Base-by-base conservation (phyloP, 2,888 invertebrate genomes). In the Dolichomitus sp. region DNA sequence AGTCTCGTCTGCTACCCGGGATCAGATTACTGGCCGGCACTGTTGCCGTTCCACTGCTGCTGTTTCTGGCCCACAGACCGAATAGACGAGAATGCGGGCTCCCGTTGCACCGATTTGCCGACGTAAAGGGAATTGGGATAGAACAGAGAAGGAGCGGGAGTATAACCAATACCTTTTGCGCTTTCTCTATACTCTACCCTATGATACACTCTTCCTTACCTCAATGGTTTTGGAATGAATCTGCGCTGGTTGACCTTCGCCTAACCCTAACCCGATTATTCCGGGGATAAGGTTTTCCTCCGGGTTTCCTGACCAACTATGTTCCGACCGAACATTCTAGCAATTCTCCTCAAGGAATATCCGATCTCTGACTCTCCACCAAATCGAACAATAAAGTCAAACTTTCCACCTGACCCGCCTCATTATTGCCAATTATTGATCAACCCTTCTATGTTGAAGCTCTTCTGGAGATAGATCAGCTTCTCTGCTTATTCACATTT, bases 21-120 rank as follows among this genome's bases (percentile, higher is more conserved):
- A 91, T 92, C 90, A 88, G 90, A 92, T 92, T 92, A 92, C 91
- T 83, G 88, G 84, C 85, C 86, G 86, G 86, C 88, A 85, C 80
- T 83, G 87, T 86, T 90, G 87, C 87, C 81, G 72, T 72, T 30
- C 30, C n/a, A n/a, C 37, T 66, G 57, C 48, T 54, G 14, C 68
- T 50, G 59, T n/a, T 57, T 19, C 61, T 45, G 52, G 52, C 17
- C 52, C 66, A 30, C 27, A 52, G 59, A 59, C 83, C 86, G 74
- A 54, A 70, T 19, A n/a, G 61, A 59, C 57, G 70, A 40, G 89
- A 89, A 90, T 89, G 89, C 89, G 89, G 89, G 88, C 87, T 88
- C 90, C 89, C 89, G 89, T 88, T 89, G 91, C 90, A 88, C 87
- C 85, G 88, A 90, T 90, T 89, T 87, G 88, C 84, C 85, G 87